Evolutionary conservation across 2,888 invertebrate species (phyloP).

Genomic region (Orgyia antiqua): DNA sequence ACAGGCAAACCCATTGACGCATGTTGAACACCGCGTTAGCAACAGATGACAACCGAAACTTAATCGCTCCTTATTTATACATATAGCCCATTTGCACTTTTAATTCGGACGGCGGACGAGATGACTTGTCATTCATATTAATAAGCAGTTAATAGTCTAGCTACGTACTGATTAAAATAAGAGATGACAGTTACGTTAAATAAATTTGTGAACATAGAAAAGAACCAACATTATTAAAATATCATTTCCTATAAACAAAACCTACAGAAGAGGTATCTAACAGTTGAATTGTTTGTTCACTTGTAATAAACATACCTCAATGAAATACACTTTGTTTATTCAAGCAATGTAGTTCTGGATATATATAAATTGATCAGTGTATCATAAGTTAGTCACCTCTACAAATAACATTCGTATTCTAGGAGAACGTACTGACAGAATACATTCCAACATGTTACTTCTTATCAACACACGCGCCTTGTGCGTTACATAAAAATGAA

Average conservation of each 20-base stretch:
- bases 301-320: too few relatives aligned
- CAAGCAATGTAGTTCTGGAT: too few relatives aligned
- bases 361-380: too few relatives aligned
- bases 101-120: conserved; percentile 32
- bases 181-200: too few relatives aligned
- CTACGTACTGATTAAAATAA: too few relatives aligned
- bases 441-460: conserved; percentile 11
- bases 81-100: conserved; percentile 36
- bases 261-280: too few relatives aligned
- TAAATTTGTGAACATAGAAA: too few relatives aligned
- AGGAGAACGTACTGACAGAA: conserved; percentile 1
- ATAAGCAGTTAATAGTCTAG: too few relatives aligned
- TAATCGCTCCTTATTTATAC: conserved; percentile 28
- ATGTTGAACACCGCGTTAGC: conserved; percentile 26
- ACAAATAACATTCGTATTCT: conserved; percentile 35
- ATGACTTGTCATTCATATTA: conserved; percentile 33
- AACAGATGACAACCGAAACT: conserved; percentile 28
- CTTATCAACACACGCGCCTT: conserved; percentile 11
- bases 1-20: conserved; percentile 7
- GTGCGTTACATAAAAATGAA: conserved; percentile 11
- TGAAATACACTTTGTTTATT: too few relatives aligned
- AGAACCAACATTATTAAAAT: too few relatives aligned
- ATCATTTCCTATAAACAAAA: too few relatives aligned
- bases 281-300: too few relatives aligned
- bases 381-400: conserved; percentile 7